phyloP scores from a whole-genome alignment of 2,797 vertebrate species.

The Myiotriccus ornatus region DNA sequence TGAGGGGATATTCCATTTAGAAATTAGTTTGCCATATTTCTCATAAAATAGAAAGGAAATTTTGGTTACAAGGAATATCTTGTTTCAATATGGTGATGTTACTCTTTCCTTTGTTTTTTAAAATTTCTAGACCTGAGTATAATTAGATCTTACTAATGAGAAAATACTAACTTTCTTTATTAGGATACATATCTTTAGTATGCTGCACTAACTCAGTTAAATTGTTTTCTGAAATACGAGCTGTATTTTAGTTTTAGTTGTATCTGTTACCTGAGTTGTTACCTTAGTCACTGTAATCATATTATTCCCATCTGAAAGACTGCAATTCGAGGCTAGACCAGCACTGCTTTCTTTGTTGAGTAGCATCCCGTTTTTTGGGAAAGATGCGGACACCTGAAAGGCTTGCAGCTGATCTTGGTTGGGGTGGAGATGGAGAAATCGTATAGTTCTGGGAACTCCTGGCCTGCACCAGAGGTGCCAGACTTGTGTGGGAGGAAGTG shows the following conservation, averaged over 20 bases:
- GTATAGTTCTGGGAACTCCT: background rate
- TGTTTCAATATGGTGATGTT: background rate
- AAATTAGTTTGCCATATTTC: background rate
- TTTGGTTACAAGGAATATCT: background rate
- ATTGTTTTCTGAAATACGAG: background rate
- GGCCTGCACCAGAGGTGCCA: background rate
- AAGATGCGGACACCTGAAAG: background rate
- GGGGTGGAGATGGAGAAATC: background rate
- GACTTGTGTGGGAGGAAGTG: background rate
- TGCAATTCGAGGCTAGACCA: background rate
- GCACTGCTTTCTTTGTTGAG: background rate
- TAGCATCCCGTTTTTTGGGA: background rate
- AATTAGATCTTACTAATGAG: background rate
- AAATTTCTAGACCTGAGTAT: background rate
- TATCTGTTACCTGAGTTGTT: background rate
- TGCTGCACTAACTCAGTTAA: background rate
- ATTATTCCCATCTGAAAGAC: background rate
- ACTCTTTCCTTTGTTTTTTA: background rate
- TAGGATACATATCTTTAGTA: background rate
- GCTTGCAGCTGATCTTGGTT: background rate
- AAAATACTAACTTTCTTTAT: background rate
- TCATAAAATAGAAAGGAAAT: background rate
- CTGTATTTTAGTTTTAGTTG: background rate
- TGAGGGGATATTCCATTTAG: background rate
- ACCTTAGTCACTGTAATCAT: background rate